Conservation (phyloP, 1,140 invertebrate species). For the Nasonia vitripennis region DNA sequence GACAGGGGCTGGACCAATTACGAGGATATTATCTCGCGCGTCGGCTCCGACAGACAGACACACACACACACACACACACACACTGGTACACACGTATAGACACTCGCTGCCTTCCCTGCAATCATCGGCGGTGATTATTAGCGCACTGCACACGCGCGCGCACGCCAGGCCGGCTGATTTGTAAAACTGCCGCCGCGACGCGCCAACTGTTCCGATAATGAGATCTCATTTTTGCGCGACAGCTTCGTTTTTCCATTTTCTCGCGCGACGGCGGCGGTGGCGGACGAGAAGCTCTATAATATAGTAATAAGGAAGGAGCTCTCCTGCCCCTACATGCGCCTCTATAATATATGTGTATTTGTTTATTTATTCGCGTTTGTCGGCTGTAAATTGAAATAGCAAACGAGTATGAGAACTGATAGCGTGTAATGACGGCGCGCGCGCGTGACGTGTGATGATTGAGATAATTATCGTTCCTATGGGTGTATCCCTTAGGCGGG, state of each 20-base stretch:
- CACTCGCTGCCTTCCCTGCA: conserved; percentile 59
- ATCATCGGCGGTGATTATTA: conserved; percentile 67
- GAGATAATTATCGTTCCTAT: conserved; percentile 34
- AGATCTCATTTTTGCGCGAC: conserved; percentile 47
- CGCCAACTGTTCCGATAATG: conserved; percentile 39
- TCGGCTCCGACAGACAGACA: conserved; percentile 59
- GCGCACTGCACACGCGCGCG: conserved; percentile 27
- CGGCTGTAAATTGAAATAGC: conserved; percentile 38
- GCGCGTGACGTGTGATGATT: conserved; percentile 21
- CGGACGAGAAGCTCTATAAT: neutral
- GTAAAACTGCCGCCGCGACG: conserved; percentile 57
- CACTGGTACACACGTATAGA: too few relatives aligned
- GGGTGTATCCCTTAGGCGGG: neutral
- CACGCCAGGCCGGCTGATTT: conserved; percentile 64
- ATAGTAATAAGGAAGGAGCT: conserved; percentile 20
- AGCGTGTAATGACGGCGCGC: neutral
- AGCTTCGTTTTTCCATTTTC: neutral
- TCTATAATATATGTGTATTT: neutral
- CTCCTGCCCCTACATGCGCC: neutral
- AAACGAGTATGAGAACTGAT: neutral
- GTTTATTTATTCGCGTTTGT: conserved; percentile 32
- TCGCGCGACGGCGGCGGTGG: neutral
- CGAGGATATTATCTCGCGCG: conserved; percentile 68
- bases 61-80: conserved; percentile 20
- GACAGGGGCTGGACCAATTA: conserved; percentile 73